phyloP scores from a whole-genome alignment of 1,140 invertebrate species.

The Sycobia sp. region DNA sequence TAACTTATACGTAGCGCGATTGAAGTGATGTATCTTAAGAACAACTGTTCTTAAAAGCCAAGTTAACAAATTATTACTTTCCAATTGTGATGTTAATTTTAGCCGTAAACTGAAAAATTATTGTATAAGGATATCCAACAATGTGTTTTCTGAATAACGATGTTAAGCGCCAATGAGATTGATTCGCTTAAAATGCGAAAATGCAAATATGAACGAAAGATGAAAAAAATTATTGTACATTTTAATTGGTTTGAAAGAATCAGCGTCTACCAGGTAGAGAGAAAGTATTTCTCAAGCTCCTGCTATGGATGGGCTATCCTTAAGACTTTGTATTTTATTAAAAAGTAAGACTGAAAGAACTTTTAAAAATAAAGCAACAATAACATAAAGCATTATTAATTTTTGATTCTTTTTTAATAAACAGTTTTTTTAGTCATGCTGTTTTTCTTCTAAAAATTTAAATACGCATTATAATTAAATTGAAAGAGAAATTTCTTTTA shows the following conservation, averaged over 20 bases:
- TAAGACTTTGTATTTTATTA: slow-evolving; percentile 58
- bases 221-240: slow-evolving; percentile 19
- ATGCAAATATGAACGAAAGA: slow-evolving; percentile 8
- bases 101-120: slow-evolving; percentile 42
- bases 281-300: slow-evolving; percentile 42
- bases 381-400: background rate
- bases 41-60: slow-evolving; percentile 42
- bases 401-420: slow-evolving; percentile 14
- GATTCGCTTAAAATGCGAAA: slow-evolving; percentile 6
- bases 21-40: slow-evolving; percentile 41
- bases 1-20: slow-evolving; percentile 35
- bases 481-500: background rate
- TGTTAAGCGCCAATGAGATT: slow-evolving; percentile 3
- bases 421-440: slow-evolving; percentile 8
- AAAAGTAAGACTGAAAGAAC: slow-evolving; percentile 56
- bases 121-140: slow-evolving; percentile 30
- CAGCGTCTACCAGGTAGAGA: slow-evolving; percentile 14
- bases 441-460: no score
- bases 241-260: slow-evolving; percentile 27
- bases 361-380: slow-evolving; percentile 21
- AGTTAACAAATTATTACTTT: slow-evolving; percentile 50
- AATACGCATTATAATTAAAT: background rate
- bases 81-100: slow-evolving; percentile 53
- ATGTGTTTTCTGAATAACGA: slow-evolving; percentile 17
- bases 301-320: slow-evolving; percentile 53